Evolutionary conservation across 2,113 vertebrate genomes (phyloP), one percentile per base, ranked within the genome.

Genomic region (Malurus melanocephalus): DNA sequence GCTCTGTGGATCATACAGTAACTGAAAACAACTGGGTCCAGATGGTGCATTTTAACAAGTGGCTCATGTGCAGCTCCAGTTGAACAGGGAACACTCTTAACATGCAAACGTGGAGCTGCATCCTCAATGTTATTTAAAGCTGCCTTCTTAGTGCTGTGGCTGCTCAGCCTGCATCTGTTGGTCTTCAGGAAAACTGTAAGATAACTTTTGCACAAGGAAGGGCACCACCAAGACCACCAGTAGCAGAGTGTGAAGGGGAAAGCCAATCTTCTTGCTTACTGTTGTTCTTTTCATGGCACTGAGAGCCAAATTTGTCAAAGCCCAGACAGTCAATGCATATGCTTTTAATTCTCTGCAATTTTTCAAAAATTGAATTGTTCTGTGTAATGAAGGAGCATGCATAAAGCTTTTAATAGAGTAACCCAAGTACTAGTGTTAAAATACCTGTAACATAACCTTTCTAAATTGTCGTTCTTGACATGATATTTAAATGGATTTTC

Each of bases 1-100:
- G 49, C 30, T 52, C 46, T 28, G 1, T 4, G 13, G 57, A 4
- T 17, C n/a, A 0, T 13, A 17, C 28, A 43, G 33, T 19, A 33
- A 40, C 40, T 38, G 73, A 18, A 43, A 84, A 32, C 52, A 71
- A 4, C 48, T 49, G 48, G 38, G 11, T 62, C 67, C 43, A 28
- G 33, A 27, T 55, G 28, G 38, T 43, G 48, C 33, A 5, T 75
- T 91, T 60, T 68, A 87, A 56, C 18, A 43, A 69, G 43, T 7
- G 33, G 52, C 32, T 71, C 27, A 8, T 26, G 10, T 42, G 1
- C 6, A 62, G 65, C 62, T 81, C 7, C 38, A 27, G 18, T 7
- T 32, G 26, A 88, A 18, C 7, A 6, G 67, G 30, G 12, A 51
- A 5, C 33, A 7, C 16, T 46, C 9, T 10, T 10, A 55, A 49